Evolutionary conservation across 2,888 invertebrate species (phyloP).

Genomic region (Deladenus siricidicola): DNA sequence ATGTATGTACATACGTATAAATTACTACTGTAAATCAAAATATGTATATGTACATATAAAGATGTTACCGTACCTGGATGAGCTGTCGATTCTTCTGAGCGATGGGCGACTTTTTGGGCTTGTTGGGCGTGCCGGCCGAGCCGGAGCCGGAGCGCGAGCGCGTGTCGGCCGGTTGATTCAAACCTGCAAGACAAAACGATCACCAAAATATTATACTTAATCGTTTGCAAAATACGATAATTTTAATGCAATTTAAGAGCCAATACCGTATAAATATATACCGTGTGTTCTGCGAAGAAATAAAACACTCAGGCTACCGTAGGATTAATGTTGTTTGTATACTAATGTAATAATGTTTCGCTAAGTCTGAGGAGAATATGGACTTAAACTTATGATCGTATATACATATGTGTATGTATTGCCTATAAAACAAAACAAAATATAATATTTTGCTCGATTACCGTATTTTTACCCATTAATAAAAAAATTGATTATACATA

Average conservation of each 20-base stretch:
- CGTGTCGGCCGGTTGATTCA: not conserved
- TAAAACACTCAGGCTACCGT: too few relatives aligned
- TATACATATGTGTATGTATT: too few relatives aligned
- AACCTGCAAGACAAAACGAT: not conserved
- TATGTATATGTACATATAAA: not conserved
- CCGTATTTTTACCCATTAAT: not conserved
- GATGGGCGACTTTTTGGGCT: constrained; percentile 9
- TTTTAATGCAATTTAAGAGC: too few relatives aligned
- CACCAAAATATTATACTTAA: not conserved
- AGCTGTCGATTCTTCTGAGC: constrained; percentile 28
- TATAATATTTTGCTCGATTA: too few relatives aligned
- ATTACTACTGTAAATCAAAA: not conserved
- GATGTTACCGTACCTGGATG: constrained; percentile 28
- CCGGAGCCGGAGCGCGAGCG: constrained; percentile 5
- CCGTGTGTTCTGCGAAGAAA: too few relatives aligned
- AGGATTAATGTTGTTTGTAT: too few relatives aligned
- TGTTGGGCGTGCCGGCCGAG: not conserved
- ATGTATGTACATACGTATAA: too few relatives aligned
- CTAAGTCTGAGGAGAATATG: too few relatives aligned
- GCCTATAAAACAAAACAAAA: too few relatives aligned
- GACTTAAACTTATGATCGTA: too few relatives aligned
- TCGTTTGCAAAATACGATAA: not conserved
- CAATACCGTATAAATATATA: too few relatives aligned
- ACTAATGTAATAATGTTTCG: too few relatives aligned
- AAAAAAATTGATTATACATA: not conserved